phyloP scores from a whole-genome alignment of 2,888 invertebrate species.

The Tipula lateralis region DNA sequence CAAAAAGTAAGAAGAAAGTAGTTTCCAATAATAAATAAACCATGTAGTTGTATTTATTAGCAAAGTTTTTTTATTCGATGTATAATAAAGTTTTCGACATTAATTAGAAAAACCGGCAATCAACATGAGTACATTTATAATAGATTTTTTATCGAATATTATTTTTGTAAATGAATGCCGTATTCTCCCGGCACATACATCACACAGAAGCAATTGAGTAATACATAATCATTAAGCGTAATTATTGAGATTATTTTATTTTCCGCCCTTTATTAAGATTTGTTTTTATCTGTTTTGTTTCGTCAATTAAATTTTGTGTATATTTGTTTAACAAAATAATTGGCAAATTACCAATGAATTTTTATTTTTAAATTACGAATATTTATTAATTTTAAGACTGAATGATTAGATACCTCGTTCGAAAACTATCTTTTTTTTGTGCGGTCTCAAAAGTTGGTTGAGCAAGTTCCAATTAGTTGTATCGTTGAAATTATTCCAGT shows the following conservation, averaged over 20 bases:
- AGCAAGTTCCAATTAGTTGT: too few relatives aligned
- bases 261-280: background rate
- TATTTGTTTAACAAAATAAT: background rate
- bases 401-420: background rate
- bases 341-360: background rate
- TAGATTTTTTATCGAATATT: background rate
- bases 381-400: background rate
- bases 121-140: background rate
- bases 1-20: background rate
- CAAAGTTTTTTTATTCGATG: background rate
- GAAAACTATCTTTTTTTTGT: too few relatives aligned
- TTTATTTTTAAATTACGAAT: background rate
- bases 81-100: background rate
- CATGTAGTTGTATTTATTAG: background rate
- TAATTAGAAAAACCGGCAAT: background rate
- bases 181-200: background rate
- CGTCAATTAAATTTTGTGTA: background rate
- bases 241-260: conserved; percentile 1
- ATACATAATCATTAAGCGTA: background rate
- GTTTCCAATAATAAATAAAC: background rate
- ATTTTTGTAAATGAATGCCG: background rate
- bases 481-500: too few relatives aligned
- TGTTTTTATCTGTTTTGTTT: background rate
- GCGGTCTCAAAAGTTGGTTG: too few relatives aligned
- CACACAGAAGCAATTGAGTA: background rate